Evolutionary conservation across 2,888 invertebrate species (phyloP), one percentile per base, ranked within the genome.

Genomic region (Autographa gamma): DNA sequence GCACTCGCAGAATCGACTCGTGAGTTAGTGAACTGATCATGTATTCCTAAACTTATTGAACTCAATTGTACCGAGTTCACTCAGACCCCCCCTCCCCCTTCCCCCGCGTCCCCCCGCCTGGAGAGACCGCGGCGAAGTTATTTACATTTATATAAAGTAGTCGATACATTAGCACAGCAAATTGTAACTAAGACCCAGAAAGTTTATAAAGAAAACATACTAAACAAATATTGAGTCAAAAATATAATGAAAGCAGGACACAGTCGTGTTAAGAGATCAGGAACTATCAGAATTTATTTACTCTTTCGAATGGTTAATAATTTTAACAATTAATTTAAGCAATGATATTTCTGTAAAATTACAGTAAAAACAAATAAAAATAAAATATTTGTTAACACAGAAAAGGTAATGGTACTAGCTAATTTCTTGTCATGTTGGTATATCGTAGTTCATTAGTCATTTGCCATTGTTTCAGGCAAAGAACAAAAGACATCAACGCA

Each of bases 401-500:
- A 7, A 48, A 6, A 7, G 34, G 16, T 59, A 32, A 59, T 31
- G 32, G 2, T 14, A 31, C 5, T 9, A 1, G n/a, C 16, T 18
- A 16, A 60, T 77, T 59, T 67, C 14, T 72, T 65, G 73, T 60
- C 11, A 38, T 25, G 5, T 25, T 11, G 2, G 41, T 43, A 11
- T 1, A 14, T 9, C 34, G 41, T 11, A 38, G 56, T 25, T 41
- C 31, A 38, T 60, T 66, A 31, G 43, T 4, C 13, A 18, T 18
- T 18, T 16, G 54, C 2, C 7, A 59, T 75, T 70, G 69, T 71
- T 79, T 74, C 58, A 32, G 65, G 34, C 48, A 43, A 58, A 54
- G 78, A 87, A 86, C 84, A 90, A 91, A 91, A 91, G 92, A 91
- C 89, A 85, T 91, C 90, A 91, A 91, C 91, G 91, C 86, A 83